These are phyloP conservation scores for Casuarius casuarius DNA, from an alignment of 2,113 vertebrate genomes.

Conservation along the genomic window DNA sequence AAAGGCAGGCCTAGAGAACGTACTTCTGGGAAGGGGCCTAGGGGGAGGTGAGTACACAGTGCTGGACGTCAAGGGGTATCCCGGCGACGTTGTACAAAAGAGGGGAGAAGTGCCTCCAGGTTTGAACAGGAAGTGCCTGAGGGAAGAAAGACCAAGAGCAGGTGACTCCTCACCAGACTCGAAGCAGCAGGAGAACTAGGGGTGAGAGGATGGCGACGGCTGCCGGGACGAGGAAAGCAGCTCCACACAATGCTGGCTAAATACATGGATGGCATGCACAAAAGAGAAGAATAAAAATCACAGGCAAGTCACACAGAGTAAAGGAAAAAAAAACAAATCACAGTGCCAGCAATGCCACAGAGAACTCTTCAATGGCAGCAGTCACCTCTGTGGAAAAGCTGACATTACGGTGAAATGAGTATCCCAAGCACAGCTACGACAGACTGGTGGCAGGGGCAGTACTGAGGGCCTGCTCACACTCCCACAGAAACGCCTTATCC, in stretches of 20 bases:
- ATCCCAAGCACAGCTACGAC: slow-evolving; percentile 27
- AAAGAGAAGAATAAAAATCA: slow-evolving; percentile 57
- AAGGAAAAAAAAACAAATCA: neutral
- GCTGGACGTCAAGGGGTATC: slow-evolving; percentile 98
- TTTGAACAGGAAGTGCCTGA: slow-evolving; percentile 99
- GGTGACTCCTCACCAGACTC: neutral
- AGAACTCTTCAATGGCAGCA: slow-evolving; percentile 37
- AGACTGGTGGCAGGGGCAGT: slow-evolving; percentile 42
- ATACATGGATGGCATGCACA: slow-evolving; percentile 64
- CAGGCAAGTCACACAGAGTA: slow-evolving; percentile 47
- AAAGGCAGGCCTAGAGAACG: slow-evolving; percentile 95
- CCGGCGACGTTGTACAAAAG: slow-evolving; percentile 95
- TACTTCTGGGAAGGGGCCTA: slow-evolving; percentile 93
- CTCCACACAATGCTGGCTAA: slow-evolving; percentile 55
- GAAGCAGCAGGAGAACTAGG: neutral
- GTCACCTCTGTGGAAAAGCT: slow-evolving; percentile 40
- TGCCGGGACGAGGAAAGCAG: slow-evolving; percentile 22
- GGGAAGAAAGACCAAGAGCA: slow-evolving; percentile 61
- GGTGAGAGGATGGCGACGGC: slow-evolving; percentile 11
- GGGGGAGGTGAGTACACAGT: slow-evolving; percentile 98
- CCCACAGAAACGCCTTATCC: neutral
- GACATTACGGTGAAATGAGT: slow-evolving; percentile 11
- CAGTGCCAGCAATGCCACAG: slow-evolving; percentile 49
- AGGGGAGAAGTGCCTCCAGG: slow-evolving; percentile 96
- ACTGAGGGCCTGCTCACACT: neutral